phyloP scores from a whole-genome alignment of 2,888 invertebrate genomes.

The Neoaliturus tenellus region DNA sequence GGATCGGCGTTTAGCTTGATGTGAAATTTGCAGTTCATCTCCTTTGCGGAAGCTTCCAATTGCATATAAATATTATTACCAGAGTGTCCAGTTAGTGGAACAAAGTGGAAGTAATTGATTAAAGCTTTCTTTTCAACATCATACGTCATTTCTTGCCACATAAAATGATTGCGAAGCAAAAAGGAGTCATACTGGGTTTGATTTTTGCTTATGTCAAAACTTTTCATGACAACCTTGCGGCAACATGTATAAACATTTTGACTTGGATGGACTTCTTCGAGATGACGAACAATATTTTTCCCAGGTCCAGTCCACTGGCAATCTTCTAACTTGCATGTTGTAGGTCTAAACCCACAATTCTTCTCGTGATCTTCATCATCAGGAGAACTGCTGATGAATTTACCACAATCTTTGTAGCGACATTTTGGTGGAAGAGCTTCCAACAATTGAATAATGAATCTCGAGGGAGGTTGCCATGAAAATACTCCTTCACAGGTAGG shows the following conservation, averaged over 20 bases:
- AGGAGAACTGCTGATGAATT: background rate
- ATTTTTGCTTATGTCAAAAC: background rate
- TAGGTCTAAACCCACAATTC: background rate
- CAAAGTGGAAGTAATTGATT: background rate
- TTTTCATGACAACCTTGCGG: background rate
- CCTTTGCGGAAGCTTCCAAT: background rate
- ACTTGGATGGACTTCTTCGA: background rate
- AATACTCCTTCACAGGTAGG: background rate
- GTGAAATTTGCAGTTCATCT: background rate
- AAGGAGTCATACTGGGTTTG: background rate
- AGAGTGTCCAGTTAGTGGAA: background rate
- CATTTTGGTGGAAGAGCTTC: background rate
- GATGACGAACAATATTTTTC: background rate
- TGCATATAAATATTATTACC: background rate
- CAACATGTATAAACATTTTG: too few relatives aligned
- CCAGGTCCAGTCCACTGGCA: background rate
- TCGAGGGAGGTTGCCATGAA: background rate
- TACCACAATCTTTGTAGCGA: background rate
- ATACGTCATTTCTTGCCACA: background rate
- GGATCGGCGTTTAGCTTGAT: background rate
- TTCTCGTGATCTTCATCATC: background rate
- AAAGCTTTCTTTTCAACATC: background rate
- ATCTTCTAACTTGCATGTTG: background rate
- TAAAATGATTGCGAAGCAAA: background rate
- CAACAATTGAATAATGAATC: background rate